phyloP scores from a whole-genome alignment of 2,888 invertebrate genomes.

The Drosophila rellima region DNA sequence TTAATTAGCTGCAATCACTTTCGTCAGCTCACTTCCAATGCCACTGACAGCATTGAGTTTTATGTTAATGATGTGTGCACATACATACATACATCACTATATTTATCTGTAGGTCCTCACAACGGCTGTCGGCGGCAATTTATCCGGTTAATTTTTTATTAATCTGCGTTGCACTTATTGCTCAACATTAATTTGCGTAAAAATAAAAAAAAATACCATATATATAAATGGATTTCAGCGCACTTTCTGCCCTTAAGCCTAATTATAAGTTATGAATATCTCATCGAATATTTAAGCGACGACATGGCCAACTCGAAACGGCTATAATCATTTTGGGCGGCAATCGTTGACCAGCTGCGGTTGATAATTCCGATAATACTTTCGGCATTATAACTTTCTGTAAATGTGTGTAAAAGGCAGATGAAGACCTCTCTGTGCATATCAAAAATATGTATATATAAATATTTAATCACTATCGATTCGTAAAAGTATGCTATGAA shows the following conservation, averaged over 20 bases:
- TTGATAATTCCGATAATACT: slow-evolving; percentile 23
- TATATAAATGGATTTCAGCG: slow-evolving; percentile 19
- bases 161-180: slow-evolving; percentile 50
- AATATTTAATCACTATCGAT: background rate
- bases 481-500: slow-evolving; percentile 54
- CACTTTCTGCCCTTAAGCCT: slow-evolving; percentile 47
- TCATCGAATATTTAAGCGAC: slow-evolving; percentile 64
- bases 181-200: slow-evolving; percentile 38
- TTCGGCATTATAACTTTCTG: background rate
- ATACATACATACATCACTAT: slow-evolving; percentile 1
- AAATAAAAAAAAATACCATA: slow-evolving; percentile 10
- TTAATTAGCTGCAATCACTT: slow-evolving; percentile 59
- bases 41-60: slow-evolving; percentile 51
- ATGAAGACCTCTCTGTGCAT: background rate
- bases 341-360: slow-evolving; percentile 18
- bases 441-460: background rate
- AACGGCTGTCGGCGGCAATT: slow-evolving; percentile 29
- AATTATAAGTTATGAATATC: slow-evolving; percentile 77
- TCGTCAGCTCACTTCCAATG: slow-evolving; percentile 13
- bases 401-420: background rate
- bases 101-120: slow-evolving; percentile 5
- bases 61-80: slow-evolving; percentile 46
- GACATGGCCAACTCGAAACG: slow-evolving; percentile 13
- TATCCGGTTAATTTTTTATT: slow-evolving; percentile 57
- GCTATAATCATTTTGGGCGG: slow-evolving; percentile 15